A percentile compares a stretch with the other conserved stretches of the same genome.
Conservation (phyloP, 2,797 vertebrate genomes). For the Oreortyx pictus region DNA sequence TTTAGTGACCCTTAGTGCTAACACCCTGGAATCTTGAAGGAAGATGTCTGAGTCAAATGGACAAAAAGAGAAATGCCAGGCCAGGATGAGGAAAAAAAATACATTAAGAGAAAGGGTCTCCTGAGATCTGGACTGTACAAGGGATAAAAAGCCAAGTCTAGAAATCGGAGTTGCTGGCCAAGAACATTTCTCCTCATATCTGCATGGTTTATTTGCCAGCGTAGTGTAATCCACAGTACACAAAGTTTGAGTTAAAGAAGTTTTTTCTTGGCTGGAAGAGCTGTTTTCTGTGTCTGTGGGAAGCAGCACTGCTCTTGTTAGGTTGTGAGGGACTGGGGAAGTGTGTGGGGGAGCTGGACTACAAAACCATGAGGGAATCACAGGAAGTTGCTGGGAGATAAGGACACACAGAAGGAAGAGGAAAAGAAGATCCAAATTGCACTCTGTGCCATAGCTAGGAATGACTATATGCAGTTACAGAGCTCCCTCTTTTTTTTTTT, state of each 20-base stretch:
- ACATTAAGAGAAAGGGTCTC: not conserved
- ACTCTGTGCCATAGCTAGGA: not conserved
- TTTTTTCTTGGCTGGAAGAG: not conserved
- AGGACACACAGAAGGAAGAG: not conserved
- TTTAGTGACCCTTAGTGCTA: not conserved
- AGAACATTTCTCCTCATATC: not conserved
- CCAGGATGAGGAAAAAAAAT: not conserved
- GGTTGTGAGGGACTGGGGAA: not conserved
- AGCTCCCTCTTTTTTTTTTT: not conserved
- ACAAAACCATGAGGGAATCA: not conserved
- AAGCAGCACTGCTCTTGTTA: not conserved
- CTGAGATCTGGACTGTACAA: not conserved
- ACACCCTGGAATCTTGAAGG: not conserved
- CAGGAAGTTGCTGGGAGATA: not conserved
- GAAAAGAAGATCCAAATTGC: not conserved
- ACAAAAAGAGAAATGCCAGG: conserved; percentile 11
- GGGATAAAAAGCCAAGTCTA: not conserved
- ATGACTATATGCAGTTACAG: not conserved
- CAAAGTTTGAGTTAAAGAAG: not conserved
- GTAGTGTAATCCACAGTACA: not conserved
- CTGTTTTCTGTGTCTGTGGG: not conserved
- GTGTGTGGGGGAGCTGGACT: not conserved
- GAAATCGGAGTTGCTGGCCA: not conserved
- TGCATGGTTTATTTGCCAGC: not conserved
- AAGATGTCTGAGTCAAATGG: not conserved